These are phyloP conservation scores for Drosophila virilis DNA, from an alignment of 1,140 invertebrate genomes.

Conservation along the genomic window DNA sequence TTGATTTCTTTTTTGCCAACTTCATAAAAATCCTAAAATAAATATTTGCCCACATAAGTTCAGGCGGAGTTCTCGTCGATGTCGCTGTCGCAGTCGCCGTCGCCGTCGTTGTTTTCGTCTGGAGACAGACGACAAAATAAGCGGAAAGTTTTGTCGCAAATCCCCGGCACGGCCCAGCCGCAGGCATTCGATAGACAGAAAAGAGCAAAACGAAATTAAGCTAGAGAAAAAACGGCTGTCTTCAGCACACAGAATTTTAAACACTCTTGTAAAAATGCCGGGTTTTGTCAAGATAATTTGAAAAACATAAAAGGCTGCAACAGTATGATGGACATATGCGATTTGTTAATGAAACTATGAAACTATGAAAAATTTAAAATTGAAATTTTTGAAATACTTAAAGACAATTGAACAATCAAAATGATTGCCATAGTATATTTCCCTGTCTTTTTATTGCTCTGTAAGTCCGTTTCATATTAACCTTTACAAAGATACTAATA, in stretches of 20 bases:
- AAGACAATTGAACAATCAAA: too few species aligned
- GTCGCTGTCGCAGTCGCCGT: constrained; percentile 2
- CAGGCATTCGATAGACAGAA: constrained; percentile 36
- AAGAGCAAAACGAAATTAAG: constrained; percentile 58
- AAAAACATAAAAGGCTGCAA: too few species aligned
- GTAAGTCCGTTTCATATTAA: too few species aligned
- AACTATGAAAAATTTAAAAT: too few species aligned
- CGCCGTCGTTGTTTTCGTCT: constrained; percentile 23
- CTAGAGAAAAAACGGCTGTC: constrained; percentile 13
- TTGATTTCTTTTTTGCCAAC: constrained; percentile 36
- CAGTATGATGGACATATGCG: too few species aligned
- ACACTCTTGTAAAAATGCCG: background rate
- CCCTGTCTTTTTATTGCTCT: too few species aligned
- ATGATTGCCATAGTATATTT: too few species aligned
- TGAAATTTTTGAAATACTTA: too few species aligned
- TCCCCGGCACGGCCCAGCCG: constrained; percentile 31
- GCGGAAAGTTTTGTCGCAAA: constrained; percentile 65
- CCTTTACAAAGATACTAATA: too few species aligned
- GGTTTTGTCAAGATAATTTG: too few species aligned
- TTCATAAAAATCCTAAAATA: constrained; percentile 67
- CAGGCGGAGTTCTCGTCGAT: constrained; percentile 26
- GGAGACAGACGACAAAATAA: constrained; percentile 57
- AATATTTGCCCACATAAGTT: constrained; percentile 71
- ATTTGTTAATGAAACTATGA: too few species aligned
- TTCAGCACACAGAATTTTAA: background rate